Conservation (phyloP, 2,113 vertebrate genomes). For the Scophthalmus maximus region DNA sequence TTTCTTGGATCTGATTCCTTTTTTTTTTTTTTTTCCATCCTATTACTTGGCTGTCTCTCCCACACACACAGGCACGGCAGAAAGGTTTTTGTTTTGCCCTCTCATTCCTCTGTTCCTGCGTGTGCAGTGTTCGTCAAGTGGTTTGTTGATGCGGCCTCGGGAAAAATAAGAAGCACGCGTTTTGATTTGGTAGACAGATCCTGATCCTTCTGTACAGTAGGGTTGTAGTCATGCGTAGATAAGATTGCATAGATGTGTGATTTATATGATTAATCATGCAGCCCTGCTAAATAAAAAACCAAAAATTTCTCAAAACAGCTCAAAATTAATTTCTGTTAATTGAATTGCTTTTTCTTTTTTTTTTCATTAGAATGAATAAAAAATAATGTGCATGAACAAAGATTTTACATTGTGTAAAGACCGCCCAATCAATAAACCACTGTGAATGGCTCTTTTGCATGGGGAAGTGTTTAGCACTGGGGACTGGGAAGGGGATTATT, state of each 20-base stretch:
- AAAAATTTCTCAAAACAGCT: too few species aligned
- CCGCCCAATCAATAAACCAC: conserved; percentile 29
- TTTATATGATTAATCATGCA: not conserved
- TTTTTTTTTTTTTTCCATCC: not conserved
- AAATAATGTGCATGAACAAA: conserved; percentile 1
- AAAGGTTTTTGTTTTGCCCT: not conserved
- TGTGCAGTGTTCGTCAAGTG: not conserved
- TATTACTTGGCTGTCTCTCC: not conserved
- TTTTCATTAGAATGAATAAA: not conserved
- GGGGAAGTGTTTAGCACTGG: conserved; percentile 41
- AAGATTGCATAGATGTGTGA: not conserved
- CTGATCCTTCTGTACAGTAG: not conserved
- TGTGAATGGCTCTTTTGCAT: conserved; percentile 38
- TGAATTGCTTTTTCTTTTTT: too few species aligned
- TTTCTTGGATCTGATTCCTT: not conserved
- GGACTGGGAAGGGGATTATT: conserved; percentile 41
- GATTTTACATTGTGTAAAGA: too few species aligned
- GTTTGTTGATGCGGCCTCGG: not conserved
- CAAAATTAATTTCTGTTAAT: too few species aligned
- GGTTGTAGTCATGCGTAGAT: not conserved
- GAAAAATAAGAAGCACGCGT: not conserved
- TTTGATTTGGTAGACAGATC: not conserved
- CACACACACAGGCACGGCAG: not conserved
- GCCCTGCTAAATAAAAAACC: not conserved
- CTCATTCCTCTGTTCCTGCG: not conserved